Conservation (phyloP, 2,113 vertebrate species). For the Microcebus jonahi region DNA sequence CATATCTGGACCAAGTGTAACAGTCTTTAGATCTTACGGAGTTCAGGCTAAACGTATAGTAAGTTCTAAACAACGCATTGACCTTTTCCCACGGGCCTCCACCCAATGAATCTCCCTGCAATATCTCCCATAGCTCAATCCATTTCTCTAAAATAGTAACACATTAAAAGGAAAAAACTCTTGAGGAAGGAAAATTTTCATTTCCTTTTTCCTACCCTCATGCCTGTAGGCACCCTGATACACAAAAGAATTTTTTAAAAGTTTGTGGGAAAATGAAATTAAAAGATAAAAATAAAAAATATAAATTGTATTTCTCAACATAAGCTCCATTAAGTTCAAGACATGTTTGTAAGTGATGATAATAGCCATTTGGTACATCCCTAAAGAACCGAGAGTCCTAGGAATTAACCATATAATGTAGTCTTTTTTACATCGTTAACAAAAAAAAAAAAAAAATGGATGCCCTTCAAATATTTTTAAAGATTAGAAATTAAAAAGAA, state of each 20-base stretch:
- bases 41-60: background rate
- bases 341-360: background rate
- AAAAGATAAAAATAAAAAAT: background rate
- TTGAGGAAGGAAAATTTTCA: background rate
- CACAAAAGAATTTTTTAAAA: background rate
- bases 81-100: background rate
- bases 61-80: background rate
- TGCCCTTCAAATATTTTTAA: background rate
- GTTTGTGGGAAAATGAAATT: background rate
- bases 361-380: background rate
- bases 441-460: background rate
- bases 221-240: background rate
- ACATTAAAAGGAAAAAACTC: background rate
- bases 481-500: background rate
- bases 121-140: background rate
- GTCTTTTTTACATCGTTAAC: background rate
- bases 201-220: background rate
- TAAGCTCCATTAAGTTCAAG: background rate
- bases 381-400: background rate
- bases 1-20: background rate
- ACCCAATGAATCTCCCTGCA: background rate
- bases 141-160: background rate
- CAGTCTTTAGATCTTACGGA: background rate
- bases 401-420: background rate
- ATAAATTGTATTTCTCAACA: background rate